Evolutionary conservation across 2,797 vertebrate genomes (phyloP).

Genomic region (Schizopygopsis pylzovi): DNA sequence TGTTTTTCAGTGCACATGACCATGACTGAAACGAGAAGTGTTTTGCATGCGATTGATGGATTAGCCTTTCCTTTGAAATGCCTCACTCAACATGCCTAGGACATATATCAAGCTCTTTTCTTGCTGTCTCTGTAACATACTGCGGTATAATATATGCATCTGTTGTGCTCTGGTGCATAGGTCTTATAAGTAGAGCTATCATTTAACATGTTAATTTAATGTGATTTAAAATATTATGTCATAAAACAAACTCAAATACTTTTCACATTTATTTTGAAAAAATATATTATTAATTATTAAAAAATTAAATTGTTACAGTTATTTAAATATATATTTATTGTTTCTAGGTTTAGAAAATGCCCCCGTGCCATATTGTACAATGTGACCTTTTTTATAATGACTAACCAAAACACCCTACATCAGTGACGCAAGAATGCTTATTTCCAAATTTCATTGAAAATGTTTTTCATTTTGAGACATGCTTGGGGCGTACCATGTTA

Average conservation of each 20-base stretch:
- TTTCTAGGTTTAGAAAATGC: slow-evolving; percentile 23
- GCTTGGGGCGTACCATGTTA: slow-evolving; percentile 8
- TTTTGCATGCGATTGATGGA: slow-evolving; percentile 44
- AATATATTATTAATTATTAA: not conserved
- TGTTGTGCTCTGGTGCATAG: not conserved
- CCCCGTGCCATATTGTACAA: not conserved
- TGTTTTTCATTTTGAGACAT: slow-evolving; percentile 33
- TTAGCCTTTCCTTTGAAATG: slow-evolving; percentile 46
- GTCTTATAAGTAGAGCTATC: not conserved
- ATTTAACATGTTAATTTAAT: slow-evolving; percentile 7
- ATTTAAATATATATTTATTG: not conserved
- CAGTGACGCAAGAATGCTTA: slow-evolving; percentile 26
- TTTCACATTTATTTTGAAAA: not conserved
- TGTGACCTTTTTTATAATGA: slow-evolving; percentile 28
- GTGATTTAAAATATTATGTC: not conserved
- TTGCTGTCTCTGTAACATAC: not conserved
- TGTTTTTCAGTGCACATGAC: slow-evolving; percentile 44
- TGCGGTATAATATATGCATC: slow-evolving; percentile 8
- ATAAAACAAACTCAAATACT: not conserved
- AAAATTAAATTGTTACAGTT: not conserved
- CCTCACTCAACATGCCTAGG: slow-evolving; percentile 19
- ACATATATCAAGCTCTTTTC: slow-evolving; percentile 32
- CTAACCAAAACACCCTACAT: slow-evolving; percentile 13
- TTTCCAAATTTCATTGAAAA: slow-evolving; percentile 24
- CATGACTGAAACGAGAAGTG: slow-evolving; percentile 40